Percentiles rank a stretch among this genome's conserved stretches.
These are phyloP conservation scores for Sebastes cheni DNA, from an alignment of 2,797 vertebrate genomes.

Conservation along the genomic window DNA sequence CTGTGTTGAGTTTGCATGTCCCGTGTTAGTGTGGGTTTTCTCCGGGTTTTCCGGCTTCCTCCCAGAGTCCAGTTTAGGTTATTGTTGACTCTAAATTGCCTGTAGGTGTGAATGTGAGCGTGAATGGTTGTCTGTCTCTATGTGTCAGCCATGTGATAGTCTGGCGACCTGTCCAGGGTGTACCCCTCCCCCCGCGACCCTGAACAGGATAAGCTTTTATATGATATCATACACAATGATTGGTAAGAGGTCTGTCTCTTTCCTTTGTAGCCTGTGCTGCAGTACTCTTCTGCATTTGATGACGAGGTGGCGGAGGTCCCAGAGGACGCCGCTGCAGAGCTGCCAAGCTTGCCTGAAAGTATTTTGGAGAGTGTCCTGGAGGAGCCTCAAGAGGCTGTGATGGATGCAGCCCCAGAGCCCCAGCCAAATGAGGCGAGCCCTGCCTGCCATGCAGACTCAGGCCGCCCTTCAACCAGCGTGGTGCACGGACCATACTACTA, in stretches of 20 bases:
- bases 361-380: slow-evolving; percentile 73
- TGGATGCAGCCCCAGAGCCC: slow-evolving; percentile 55
- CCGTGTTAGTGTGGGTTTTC: too few species aligned
- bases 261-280: slow-evolving; percentile 81
- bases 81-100: too few species aligned
- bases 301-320: slow-evolving; percentile 85
- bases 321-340: slow-evolving; percentile 52
- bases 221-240: neutral
- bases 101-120: too few species aligned
- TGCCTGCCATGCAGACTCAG: slow-evolving; percentile 57
- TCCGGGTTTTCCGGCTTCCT: too few species aligned
- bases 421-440: slow-evolving; percentile 65
- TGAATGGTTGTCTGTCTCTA: too few species aligned
- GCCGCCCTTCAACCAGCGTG: slow-evolving; percentile 58
- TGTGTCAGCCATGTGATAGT: too few species aligned
- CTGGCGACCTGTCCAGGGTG: too few species aligned
- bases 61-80: too few species aligned
- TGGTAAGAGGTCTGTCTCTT: neutral
- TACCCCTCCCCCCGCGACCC: too few species aligned
- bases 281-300: slow-evolving; percentile 92
- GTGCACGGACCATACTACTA: slow-evolving; percentile 92
- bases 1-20: too few species aligned
- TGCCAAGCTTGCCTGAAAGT: slow-evolving; percentile 64
- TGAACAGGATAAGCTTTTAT: too few species aligned
- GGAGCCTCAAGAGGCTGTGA: slow-evolving; percentile 59